Percentiles rank a stretch among this genome's conserved stretches.
Evolutionary conservation across 2,113 vertebrate genomes (phyloP).

Genomic region (Cryptotis parvus): DNA sequence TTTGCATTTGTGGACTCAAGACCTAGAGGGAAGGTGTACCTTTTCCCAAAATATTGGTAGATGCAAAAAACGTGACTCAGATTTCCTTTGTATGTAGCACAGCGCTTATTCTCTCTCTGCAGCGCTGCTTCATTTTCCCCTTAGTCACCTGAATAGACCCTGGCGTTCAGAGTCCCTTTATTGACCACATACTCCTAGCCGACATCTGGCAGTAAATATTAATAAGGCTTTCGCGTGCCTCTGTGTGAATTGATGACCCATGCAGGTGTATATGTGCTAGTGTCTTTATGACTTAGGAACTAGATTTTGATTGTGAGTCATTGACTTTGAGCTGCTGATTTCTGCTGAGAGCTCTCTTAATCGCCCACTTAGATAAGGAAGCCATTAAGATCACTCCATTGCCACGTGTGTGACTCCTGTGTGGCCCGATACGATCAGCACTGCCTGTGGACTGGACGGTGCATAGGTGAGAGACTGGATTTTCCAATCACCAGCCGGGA

Average conservation of each 20-base stretch:
- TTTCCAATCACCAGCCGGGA: not conserved
- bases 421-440: constrained; percentile 96
- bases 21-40: not conserved
- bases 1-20: constrained; percentile 40
- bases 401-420: constrained; percentile 92
- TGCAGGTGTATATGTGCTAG: not conserved
- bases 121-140: not conserved
- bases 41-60: not conserved
- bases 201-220: not conserved
- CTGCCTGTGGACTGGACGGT: constrained; percentile 94
- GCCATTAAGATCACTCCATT: constrained; percentile 93
- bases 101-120: not conserved
- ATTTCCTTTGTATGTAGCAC: not conserved
- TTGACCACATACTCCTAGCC: not conserved
- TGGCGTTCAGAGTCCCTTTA: not conserved
- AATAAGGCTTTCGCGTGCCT: not conserved
- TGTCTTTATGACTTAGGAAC: not conserved
- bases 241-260: not conserved
- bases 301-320: constrained; percentile 52
- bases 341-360: constrained; percentile 55
- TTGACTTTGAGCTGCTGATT: not conserved
- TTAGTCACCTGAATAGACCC: not conserved
- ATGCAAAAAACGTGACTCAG: not conserved
- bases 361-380: constrained; percentile 90
- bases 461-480: constrained; percentile 89